Evolutionary conservation across 2,113 vertebrate genomes (phyloP), one percentile per base, ranked within the genome.

Genomic region (Onychorhynchus coronatus): DNA sequence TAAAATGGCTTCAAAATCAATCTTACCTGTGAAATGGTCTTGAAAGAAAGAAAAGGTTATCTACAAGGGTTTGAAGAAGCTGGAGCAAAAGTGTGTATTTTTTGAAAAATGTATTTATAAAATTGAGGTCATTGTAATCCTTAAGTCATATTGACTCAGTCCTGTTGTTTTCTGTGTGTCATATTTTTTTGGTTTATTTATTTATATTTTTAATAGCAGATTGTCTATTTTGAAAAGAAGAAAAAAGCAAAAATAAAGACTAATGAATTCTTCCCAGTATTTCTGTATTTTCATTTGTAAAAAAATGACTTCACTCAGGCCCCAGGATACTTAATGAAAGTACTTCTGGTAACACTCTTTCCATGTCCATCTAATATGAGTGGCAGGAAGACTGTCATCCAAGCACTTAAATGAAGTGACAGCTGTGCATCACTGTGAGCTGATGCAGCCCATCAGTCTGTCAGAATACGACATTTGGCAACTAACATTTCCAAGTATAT

Each of bases 401-500:
- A 22, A 24, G 19, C 30, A 41, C 16, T 88, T 47, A 61, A 59
- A 27, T 50, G 8, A 65, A 80, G 14, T 61, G 87, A 28, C 50
- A 92, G 49, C 39, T 91, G 41, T 37, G 28, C 59, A 33, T 73
- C 62, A 33, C 68, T 49, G 30, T 19, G 62, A 79, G 31, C 49
- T 82, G 39, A 15, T 42, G 33, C 19, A 78, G 44, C 11, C 33
- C 37, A 33, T 28, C 23, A 50, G 30, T n/a, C 33, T 71, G 5
- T 46, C 71, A 82, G 37, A 85, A 49, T 4, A 65, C 0, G 0
- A 4, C 7, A 28, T n/a, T 72, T 59, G 17, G 33, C 42, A 70
- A 37, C 1, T 28, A 25, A 14, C 0, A 0, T 68, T 86, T 88
- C 10, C 28, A 72, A 25, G 30, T 78, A 10, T 39, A 55, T 35